Evolutionary conservation across 1,140 invertebrate species (phyloP), one percentile per base, ranked within the genome.

Genomic region (Aricia agestis): DNA sequence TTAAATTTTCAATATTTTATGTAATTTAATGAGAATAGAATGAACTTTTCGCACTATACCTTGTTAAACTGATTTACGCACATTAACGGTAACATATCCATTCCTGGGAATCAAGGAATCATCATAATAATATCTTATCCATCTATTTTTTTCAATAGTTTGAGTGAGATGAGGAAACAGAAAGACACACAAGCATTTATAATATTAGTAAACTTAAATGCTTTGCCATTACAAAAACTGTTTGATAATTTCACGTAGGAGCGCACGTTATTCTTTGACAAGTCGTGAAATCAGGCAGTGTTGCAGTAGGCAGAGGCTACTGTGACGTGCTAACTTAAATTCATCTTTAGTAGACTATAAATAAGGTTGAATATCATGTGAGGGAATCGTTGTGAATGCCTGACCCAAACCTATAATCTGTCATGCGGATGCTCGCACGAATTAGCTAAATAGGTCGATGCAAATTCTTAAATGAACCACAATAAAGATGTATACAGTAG

Each of bases 341-440:
- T 63, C 4, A 63, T 31, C 18, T 10, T 63, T 63, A 63, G 9
- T 6, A 10, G 1, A 6, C 1, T 25, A 13, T 19, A 25, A 25
- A 19, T 63, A 63, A 6, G 59, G 1, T 63, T 19, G 18, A 63
- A 19, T 63, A 18, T 63, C 18, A 63, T 9, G 2, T 25, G 59
- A 1, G 11, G 45, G 1, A 13, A 25, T 10, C 18, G n/a, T 25
- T 63, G 59, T 63, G 59, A 63, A 63, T 63, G 59, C 17, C 59
- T 63, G 59, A 63, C 59, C 59, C 59, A 25, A 63, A 63, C 59
- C 59, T 63, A 63, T 63, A 63, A 63, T 63, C 59, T 63, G 59
- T 63, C 59, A 63, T 63, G 59, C 59, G 59, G 59, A 63, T 63
- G 59, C 18, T 25, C 59, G 59, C 18, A 25, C 59, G 59, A 63